Percentiles rank a stretch among this genome's conserved stretches.
Evolutionary conservation across 2,888 invertebrate genomes (phyloP).

Genomic region (Drosophila affinis): DNA sequence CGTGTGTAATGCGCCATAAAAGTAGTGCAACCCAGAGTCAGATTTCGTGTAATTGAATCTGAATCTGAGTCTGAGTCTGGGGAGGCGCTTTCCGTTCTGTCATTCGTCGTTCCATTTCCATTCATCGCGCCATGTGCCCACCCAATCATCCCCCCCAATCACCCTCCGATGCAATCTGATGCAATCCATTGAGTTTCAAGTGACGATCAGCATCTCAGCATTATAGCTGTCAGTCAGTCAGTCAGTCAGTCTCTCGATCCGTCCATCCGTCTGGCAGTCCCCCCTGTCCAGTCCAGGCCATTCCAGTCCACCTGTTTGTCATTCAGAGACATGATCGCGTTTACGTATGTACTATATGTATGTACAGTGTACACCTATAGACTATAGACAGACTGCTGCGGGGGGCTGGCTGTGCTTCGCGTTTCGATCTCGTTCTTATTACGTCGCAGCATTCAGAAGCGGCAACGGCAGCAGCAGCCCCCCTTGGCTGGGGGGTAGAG

Average conservation of each 20-base stretch:
- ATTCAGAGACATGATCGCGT: constrained; percentile 32
- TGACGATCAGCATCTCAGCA: constrained; percentile 50
- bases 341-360: no score
- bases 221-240: constrained; percentile 17
- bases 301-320: constrained; percentile 40
- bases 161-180: constrained; percentile 4
- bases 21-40: constrained; percentile 10
- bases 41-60: constrained; percentile 33
- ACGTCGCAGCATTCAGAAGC: constrained; percentile 43
- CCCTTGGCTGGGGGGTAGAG: constrained; percentile 1
- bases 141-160: constrained; percentile 13
- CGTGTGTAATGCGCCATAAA: constrained; percentile 48
- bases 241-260: background rate
- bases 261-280: background rate
- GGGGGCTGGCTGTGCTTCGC: background rate
- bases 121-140: constrained; percentile 45
- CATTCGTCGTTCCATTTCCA: constrained; percentile 52
- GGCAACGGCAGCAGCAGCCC: background rate
- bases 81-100: no score
- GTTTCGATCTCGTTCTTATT: constrained; percentile 41
- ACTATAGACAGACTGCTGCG: background rate
- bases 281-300: background rate
- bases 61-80: no score
- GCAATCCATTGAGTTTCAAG: constrained; percentile 42
- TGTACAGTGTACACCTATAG: no score